Percentiles rank a stretch among this genome's conserved stretches.
These are phyloP conservation scores for Macropis europaea DNA, from an alignment of 2,888 invertebrate species.

Conservation along the genomic window DNA sequence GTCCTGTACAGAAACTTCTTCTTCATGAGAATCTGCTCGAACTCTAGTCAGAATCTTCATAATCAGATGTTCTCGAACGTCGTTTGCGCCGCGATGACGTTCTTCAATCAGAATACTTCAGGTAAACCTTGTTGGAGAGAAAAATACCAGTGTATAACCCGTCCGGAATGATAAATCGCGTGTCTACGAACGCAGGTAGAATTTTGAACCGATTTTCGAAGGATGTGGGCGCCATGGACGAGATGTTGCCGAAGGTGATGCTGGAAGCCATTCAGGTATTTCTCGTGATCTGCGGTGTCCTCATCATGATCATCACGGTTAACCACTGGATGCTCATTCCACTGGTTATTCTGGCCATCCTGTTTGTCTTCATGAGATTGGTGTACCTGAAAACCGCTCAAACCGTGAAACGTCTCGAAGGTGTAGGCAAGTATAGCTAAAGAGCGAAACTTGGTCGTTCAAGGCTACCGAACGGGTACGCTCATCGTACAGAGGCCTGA, in stretches of 20 bases:
- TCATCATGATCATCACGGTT: slow-evolving; percentile 81
- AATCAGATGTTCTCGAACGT: slow-evolving; percentile 91
- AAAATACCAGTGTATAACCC: neutral
- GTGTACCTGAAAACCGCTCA: slow-evolving; percentile 87
- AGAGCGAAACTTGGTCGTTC: neutral
- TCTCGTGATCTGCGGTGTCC: slow-evolving; percentile 79
- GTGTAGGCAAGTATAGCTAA: slow-evolving; percentile 76
- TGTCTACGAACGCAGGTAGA: slow-evolving; percentile 74
- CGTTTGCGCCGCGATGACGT: slow-evolving; percentile 88
- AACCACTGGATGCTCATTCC: slow-evolving; percentile 86
- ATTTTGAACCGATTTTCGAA: slow-evolving; percentile 90
- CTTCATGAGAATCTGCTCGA: slow-evolving; percentile 89
- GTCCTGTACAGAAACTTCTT: slow-evolving; percentile 83
- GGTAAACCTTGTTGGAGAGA: slow-evolving; percentile 80
- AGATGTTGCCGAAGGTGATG: slow-evolving; percentile 81
- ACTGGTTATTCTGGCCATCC: slow-evolving; percentile 82
- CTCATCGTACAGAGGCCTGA: too few relatives aligned
- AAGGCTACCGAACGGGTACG: too few relatives aligned
- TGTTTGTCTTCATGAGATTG: slow-evolving; percentile 84
- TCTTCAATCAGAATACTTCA: slow-evolving; percentile 93
- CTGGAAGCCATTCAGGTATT: slow-evolving; percentile 82
- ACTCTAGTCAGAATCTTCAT: slow-evolving; percentile 88
- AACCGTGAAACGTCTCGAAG: slow-evolving; percentile 85
- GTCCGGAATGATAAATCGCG: neutral
- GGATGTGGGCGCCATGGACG: slow-evolving; percentile 85